phyloP scores from a whole-genome alignment of 2,113 vertebrate genomes.

The Dendropsophus ebraccatus region DNA sequence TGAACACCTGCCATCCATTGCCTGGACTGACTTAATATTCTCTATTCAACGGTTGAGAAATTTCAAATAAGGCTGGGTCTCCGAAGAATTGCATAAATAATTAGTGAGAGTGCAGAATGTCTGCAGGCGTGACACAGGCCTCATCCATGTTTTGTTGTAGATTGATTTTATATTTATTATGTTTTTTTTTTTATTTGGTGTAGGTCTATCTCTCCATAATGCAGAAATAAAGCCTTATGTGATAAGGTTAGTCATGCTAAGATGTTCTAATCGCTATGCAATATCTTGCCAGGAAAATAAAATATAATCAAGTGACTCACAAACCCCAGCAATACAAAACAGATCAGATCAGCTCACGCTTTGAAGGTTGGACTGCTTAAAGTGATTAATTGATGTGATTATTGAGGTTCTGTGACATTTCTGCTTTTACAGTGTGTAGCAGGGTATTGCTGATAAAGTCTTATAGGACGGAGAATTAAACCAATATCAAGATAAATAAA shows the following conservation, averaged over 20 bases:
- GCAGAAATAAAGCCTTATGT: slow-evolving; percentile 60
- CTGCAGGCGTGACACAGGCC: slow-evolving; percentile 61
- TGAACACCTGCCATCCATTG: slow-evolving; percentile 61
- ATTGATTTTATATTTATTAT: neutral
- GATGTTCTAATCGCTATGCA: slow-evolving; percentile 62
- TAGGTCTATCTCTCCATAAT: slow-evolving; percentile 33
- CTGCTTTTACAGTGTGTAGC: neutral
- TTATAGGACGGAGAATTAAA: slow-evolving; percentile 30
- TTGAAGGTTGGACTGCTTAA: slow-evolving; percentile 34
- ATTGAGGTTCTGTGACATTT: slow-evolving; percentile 24
- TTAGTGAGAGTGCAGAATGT: slow-evolving; percentile 62
- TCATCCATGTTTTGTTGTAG: slow-evolving; percentile 54
- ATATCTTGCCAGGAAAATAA: slow-evolving; percentile 65
- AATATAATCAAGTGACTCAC: slow-evolving; percentile 52
- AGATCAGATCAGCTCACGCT: slow-evolving; percentile 27
- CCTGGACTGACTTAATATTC: slow-evolving; percentile 59
- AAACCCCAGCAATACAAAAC: slow-evolving; percentile 3
- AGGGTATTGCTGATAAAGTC: slow-evolving; percentile 44
- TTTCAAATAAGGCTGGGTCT: slow-evolving; percentile 60
- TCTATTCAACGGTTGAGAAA: slow-evolving; percentile 54
- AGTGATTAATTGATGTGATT: slow-evolving; percentile 50
- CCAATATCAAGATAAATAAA: slow-evolving; percentile 44
- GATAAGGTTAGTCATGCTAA: slow-evolving; percentile 62
- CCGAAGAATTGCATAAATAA: slow-evolving; percentile 61
- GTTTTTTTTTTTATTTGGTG: slow-evolving; percentile 11